Evolutionary conservation across 2,888 invertebrate species (phyloP).

Genomic region (Coecobrya sp.): DNA sequence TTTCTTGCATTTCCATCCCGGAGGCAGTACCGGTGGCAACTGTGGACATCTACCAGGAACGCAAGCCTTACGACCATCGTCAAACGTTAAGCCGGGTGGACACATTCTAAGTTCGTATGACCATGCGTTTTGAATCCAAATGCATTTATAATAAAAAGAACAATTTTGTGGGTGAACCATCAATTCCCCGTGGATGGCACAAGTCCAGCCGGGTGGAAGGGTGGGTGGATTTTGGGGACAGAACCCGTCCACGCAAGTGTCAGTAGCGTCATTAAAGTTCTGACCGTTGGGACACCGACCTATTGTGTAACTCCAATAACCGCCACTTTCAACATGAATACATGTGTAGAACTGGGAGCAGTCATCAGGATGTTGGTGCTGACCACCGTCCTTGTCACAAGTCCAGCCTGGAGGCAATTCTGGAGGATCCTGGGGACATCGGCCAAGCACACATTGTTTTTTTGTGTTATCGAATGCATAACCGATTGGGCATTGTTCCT

Average conservation of each 20-base stretch:
- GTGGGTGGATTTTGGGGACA: not conserved
- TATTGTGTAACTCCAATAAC: not conserved
- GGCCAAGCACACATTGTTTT: not conserved
- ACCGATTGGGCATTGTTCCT: not conserved
- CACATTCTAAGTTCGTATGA: not conserved
- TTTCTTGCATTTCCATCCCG: too few species aligned
- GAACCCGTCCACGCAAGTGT: not conserved
- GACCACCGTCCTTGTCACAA: not conserved
- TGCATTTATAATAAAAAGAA: not conserved
- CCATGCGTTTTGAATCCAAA: not conserved
- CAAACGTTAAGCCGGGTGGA: not conserved
- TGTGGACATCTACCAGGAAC: too few species aligned
- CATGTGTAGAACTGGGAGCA: not conserved
- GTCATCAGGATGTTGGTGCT: not conserved
- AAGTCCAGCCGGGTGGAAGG: conserved; percentile 1
- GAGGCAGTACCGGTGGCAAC: too few species aligned
- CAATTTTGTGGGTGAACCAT: not conserved
- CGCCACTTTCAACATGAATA: not conserved
- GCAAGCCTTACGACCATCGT: too few species aligned
- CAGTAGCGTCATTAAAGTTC: not conserved
- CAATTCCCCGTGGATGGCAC: not conserved
- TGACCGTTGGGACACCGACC: not conserved
- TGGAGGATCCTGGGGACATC: not conserved
- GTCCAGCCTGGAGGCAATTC: not conserved
- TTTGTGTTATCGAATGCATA: not conserved